phyloP scores from a whole-genome alignment of 2,888 invertebrate species.

The Eristalinus aeneus region DNA sequence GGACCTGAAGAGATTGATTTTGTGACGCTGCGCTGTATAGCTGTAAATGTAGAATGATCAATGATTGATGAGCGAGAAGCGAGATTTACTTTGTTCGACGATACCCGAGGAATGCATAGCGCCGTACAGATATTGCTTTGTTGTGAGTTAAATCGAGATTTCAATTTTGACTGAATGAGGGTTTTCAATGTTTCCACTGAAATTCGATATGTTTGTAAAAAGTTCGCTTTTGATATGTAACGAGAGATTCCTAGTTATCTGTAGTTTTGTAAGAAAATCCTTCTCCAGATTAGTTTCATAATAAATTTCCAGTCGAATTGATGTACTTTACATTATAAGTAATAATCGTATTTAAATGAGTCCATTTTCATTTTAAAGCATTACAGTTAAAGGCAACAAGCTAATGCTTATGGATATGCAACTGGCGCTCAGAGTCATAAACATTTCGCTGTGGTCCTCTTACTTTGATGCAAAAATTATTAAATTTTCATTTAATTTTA shows the following conservation, averaged over 20 bases:
- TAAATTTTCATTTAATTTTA: too few species aligned
- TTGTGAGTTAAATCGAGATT: conserved; percentile 15
- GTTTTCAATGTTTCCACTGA: not conserved
- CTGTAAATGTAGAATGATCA: conserved; percentile 35
- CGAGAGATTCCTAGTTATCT: not conserved
- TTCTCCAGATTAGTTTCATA: not conserved
- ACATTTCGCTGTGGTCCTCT: too few species aligned
- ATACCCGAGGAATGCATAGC: conserved; percentile 5
- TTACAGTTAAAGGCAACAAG: too few species aligned
- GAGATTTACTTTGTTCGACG: conserved; percentile 29
- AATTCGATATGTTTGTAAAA: not conserved
- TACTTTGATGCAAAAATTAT: too few species aligned
- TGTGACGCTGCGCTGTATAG: conserved; percentile 18
- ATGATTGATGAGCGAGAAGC: conserved; percentile 35
- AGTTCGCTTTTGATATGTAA: not conserved
- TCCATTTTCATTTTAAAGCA: too few species aligned
- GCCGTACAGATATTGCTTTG: conserved; percentile 2
- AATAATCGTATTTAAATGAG: too few species aligned
- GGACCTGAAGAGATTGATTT: conserved; percentile 60
- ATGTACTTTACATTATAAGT: not conserved
- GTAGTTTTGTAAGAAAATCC: not conserved
- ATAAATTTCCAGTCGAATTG: not conserved
- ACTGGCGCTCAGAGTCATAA: too few species aligned
- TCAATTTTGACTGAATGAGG: not conserved
- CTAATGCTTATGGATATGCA: too few species aligned